Evolutionary conservation across 2,113 vertebrate genomes (phyloP), one percentile per base, ranked within the genome.

Genomic region (Chlamydotis undulata): DNA sequence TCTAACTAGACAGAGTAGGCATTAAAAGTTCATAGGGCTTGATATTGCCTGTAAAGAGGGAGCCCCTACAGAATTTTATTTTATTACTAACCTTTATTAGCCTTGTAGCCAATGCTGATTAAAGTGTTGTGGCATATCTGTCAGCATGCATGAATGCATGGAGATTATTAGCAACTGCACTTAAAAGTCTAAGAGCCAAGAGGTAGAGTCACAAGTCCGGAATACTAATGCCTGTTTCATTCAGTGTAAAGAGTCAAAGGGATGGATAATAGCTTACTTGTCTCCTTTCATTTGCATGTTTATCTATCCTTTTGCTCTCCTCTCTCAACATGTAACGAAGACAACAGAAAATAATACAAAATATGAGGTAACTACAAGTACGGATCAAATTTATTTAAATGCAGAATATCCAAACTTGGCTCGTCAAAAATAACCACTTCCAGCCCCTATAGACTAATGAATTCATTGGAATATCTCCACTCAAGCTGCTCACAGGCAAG

Each of bases 11-110:
- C 95, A 96, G 95, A 91, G 57, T 56, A 85, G 94, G 95, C 95
- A 98, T 97, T 98, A 98, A 95, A 96, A 98, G 97, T 98, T 98
- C 97, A 98, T 86, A 97, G 97, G 96, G 96, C 95, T 97, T 97
- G 94, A 97, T 97, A 98, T 93, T 97, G 91, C 94, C 95, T 97
- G 92, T 97, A 97, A 94, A 95, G 94, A 97, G 83, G 85, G 84
- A 97, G 91, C 89, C 97, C 64, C 89, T 92, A 95, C 57, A 97
- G 96, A 97, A 97, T 97, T 96, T 97, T 95, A 93, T 97, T 98
- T 98, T 98, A 98, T 97, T 98, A 96, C 96, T 96, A 79, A 77
- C 85, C 83, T 98, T 97, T 98, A 98, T 98, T 97, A 98, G 96
- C 95, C 95, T 94, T 96, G 86, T 94, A 96, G 96, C 97, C 97